Evolutionary conservation across 2,888 invertebrate species (phyloP), one percentile per base, ranked within the genome.

Genomic region (Trileptium ribeirensis): DNA sequence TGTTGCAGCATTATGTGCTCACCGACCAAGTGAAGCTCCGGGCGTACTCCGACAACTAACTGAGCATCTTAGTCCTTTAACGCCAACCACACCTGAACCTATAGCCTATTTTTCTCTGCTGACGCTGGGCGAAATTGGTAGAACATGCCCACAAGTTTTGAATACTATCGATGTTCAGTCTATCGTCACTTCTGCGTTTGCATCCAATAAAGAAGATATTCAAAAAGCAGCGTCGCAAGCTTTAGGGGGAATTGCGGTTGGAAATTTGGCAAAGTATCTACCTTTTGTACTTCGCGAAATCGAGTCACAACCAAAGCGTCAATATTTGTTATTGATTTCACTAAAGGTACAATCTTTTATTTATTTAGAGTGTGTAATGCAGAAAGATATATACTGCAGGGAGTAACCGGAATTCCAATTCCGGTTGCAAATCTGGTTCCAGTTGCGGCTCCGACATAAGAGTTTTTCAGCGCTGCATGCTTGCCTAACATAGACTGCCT

Each of bases 181-280:
- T 1, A 88, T 90, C 15, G 89, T 92, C 34, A 91, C 97, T 82
- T 92, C 93, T 84, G 95, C 96, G 31, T 98, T 99, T 89, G 92
- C 94, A 0, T 94, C 95, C 1, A 92, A 93, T 19, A 96, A 95
- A 0, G 98, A 99, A 89, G 97, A 99, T 89, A 94, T 99, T 0
- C 98, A 98, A 90, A 95, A 95, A 0, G 97, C 97, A 0, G 98
- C 98, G 24, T 96, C 97, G 84, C 96, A 97, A 90, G 95, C 98
- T 0, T 91, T 99, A 75, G 91, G 98, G 31, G 96, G 96, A 80
- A 93, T 99, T 36, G 95, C 96, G 2, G 95, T 97, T 81, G 99
- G 99, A 74, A 98, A 97, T 90, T 91, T 99, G 84, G 93, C 93
- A 19, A 93, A 94, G 86, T 98, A 95, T 90, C 91, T 99, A 86